Conservation (phyloP, 2,113 vertebrate genomes). For the Todiramphus saurophagus region DNA sequence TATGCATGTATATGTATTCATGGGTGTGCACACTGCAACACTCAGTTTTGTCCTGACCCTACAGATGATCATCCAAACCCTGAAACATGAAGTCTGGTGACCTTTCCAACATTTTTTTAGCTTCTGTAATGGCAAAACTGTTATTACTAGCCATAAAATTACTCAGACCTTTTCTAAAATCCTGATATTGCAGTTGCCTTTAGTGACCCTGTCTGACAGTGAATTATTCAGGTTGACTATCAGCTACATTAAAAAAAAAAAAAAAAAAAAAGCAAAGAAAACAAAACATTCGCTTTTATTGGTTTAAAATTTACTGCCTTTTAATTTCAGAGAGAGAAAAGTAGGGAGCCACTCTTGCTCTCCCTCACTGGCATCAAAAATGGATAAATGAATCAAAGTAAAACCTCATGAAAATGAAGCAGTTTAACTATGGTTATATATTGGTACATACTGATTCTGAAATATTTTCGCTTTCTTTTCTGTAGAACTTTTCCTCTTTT, state of each 20-base stretch:
- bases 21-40: neutral
- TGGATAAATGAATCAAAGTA: conserved; percentile 54
- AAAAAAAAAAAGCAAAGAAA: neutral
- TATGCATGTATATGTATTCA: neutral
- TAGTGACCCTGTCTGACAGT: conserved; percentile 44
- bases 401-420: conserved; percentile 57
- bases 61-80: neutral
- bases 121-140: conserved; percentile 57
- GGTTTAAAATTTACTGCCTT: conserved; percentile 67
- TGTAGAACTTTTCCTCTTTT: neutral
- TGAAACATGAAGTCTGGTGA: conserved; percentile 51
- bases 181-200: conserved; percentile 57
- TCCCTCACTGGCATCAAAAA: conserved; percentile 40
- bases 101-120: conserved; percentile 60
- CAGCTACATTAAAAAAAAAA: conserved; percentile 5
- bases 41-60: neutral
- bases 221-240: conserved; percentile 65
- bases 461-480: neutral
- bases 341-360: conserved; percentile 10
- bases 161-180: conserved; percentile 61
- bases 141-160: conserved; percentile 66
- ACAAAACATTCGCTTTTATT: conserved; percentile 45
- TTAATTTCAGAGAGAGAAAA: conserved; percentile 58
- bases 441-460: neutral
- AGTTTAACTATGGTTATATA: conserved; percentile 24